These are phyloP conservation scores for Synchiropus splendidus DNA, from an alignment of 2,113 vertebrate species.

Conservation along the genomic window DNA sequence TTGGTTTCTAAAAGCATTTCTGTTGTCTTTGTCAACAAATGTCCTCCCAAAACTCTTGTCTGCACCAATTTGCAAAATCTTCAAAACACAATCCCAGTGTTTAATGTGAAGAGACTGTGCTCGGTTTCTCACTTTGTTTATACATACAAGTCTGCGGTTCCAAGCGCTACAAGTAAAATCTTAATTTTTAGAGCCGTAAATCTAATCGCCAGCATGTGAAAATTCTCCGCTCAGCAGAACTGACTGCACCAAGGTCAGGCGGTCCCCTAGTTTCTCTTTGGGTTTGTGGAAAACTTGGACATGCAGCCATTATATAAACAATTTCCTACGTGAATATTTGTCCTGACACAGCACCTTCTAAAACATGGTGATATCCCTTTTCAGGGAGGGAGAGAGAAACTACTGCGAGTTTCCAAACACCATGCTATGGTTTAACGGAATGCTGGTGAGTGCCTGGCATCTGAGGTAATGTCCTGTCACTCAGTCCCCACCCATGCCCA, in stretches of 20 bases:
- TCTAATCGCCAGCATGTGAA: not conserved
- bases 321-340: slow-evolving; percentile 18
- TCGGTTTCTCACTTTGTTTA: slow-evolving; percentile 1
- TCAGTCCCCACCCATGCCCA: slow-evolving; percentile 45
- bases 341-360: slow-evolving; percentile 18
- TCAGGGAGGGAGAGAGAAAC: slow-evolving; percentile 41
- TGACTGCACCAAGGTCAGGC: slow-evolving; percentile 7
- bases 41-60: slow-evolving; percentile 11
- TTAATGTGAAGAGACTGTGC: not conserved
- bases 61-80: slow-evolving; percentile 8
- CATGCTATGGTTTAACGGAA: slow-evolving; percentile 58
- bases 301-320: not conserved
- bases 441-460: slow-evolving; percentile 52
- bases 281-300: slow-evolving; percentile 7
- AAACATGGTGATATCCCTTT: slow-evolving; percentile 29
- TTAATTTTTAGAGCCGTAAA: slow-evolving; percentile 4
- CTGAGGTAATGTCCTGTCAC: slow-evolving; percentile 65
- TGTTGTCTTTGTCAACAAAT: slow-evolving; percentile 8
- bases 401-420: slow-evolving; percentile 51
- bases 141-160: not conserved
- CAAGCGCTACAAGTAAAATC: not conserved
- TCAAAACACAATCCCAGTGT: slow-evolving; percentile 1
- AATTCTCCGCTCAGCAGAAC: slow-evolving; percentile 7
- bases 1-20: not conserved
- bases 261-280: slow-evolving; percentile 1